phyloP scores from a whole-genome alignment of 37 sponge, comb jelly and placozoan genomes.

The Chondrosia reniformis region DNA sequence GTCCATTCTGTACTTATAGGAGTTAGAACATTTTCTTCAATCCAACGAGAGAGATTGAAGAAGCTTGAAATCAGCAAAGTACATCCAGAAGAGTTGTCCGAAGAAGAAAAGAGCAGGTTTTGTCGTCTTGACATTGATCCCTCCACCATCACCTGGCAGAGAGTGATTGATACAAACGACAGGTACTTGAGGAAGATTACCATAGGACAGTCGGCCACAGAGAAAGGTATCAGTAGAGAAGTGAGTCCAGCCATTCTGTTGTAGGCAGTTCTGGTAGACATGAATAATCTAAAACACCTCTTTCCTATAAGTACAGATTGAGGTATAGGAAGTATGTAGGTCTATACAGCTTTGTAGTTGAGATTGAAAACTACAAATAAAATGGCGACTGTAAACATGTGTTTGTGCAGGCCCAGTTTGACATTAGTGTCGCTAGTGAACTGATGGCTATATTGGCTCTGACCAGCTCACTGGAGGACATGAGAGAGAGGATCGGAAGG shows the following conservation, averaged over 20 bases:
- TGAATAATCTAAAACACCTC: no score
- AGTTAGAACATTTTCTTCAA: slow-evolving; percentile 57
- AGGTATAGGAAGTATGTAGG: no score
- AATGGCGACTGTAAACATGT: no score
- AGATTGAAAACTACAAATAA: no score
- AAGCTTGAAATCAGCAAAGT: slow-evolving; percentile 80
- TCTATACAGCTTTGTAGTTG: no score
- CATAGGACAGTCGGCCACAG: slow-evolving; percentile 84
- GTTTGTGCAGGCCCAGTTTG: slow-evolving; percentile 83
- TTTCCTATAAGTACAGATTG: no score
- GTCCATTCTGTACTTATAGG: no score
- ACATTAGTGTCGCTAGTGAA: slow-evolving; percentile 97
- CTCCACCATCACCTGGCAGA: slow-evolving; percentile 92
- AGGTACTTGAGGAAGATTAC: slow-evolving; percentile 87
- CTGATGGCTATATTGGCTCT: slow-evolving; percentile 97
- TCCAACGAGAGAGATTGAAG: slow-evolving; percentile 71
- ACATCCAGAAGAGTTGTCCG: slow-evolving; percentile 58
- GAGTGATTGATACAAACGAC: slow-evolving; percentile 97
- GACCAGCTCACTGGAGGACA: slow-evolving; percentile 74
- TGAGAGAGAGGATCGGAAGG: slow-evolving; percentile 82
- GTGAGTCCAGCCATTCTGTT: no score
- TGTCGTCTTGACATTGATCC: slow-evolving; percentile 89
- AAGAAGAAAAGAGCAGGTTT: slow-evolving; percentile 64
- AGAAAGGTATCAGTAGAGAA: slow-evolving; percentile 90
- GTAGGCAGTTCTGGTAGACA: no score